Base-by-base conservation (phyloP, 2,888 invertebrate species). In the Habroteleia sp. region DNA sequence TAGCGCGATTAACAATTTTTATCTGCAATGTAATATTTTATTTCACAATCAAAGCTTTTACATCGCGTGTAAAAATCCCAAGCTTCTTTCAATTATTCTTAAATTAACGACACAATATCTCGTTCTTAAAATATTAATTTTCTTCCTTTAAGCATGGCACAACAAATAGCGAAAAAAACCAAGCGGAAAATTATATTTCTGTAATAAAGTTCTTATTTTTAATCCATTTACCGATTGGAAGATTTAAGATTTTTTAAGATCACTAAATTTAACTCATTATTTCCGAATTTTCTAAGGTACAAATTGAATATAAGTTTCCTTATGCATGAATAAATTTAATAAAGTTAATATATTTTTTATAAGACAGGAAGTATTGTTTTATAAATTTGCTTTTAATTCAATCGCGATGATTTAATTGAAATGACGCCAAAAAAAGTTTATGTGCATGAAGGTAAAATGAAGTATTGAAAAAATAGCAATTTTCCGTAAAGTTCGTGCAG, bases 1-100 rank as follows among this genome's bases (percentile, higher is more conserved):
- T 48, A 33, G 17, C 17, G 10, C 48, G 39, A 54, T 41, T 54
- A 54, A 54, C 25, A 41, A 54, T 29, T 29, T 54, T 54, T 54
- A 54, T 54, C 13, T 33, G 8, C 29, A 20, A 29, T 13, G 20
- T 41, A 39, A 39, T 17, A 41, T 39, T 54, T 54, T 54, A 54
- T 39, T 10, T 11, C 11, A 41, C 41, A 41, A 54, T 54, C 54
- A 41, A 39, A 17, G 41, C n/a, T 39, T 54, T 54, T 54, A 54
- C 20, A 41, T 17, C 16, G 7, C 0, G 10, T 29, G n/a, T 54
- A 48, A 48, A 48, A 11, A 20, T 33, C 10, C 20, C 33, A 23
- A 48, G 6, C 20, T 20, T n/a, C 13, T 11, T 33, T 33, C 33
- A 48, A 48, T 48, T 33, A 33, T 6, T 48, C 16, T 3, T n/a